Base-by-base conservation (phyloP, 2,797 vertebrate species). In the Spinibarbus caldwelli region DNA sequence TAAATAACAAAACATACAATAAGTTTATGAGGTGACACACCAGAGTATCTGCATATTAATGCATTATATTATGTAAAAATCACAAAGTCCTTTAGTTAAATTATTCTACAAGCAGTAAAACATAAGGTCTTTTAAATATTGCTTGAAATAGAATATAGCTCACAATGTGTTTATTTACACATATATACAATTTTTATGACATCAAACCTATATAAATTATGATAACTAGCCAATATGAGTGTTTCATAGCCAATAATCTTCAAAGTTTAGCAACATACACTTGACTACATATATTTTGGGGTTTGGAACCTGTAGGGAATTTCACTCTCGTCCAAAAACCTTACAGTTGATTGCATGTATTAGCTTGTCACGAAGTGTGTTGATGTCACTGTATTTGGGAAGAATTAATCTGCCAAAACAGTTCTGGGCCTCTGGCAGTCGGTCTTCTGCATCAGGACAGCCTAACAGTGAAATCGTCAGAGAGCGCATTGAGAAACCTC, bases 301-400 rank as follows among this genome's bases (percentile, higher is more conserved):
- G 14, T 19, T 26, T 2, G 23, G 15, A 49, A 31, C 2, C 6
- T 54, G 19, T 7, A 64, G 3, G 41, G 31, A 54, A 15, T 10
- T 66, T 88, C 54, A 90, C 0, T 0, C 0, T 36, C 41, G 67
- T 68, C 90, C 90, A 91, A 95, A 93, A 34, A 79, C 78, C 86
- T 94, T 87, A 85, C 83, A 71, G 14, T 88, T 89, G 62, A 92
- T 90, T 21, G 90, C 92, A 85, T 12, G 85, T 9, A 91, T 82
- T 43, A 95, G 68, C 34, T 84, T 93, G 12, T 90, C 4, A 36
- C 68, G 77, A 4, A 95, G 92, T 82, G 90, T 84, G 19, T 80
- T 54, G 73, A 89, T 85, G 54, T 19, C 89, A 66, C 91, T 94
- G 81, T 95, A 95, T 84, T 93, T 93, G 21, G 95, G 95, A 12